Percentiles rank a stretch among this genome's conserved stretches.
These are phyloP conservation scores for Pipistrellus nathusii DNA, from an alignment of 2,797 vertebrate genomes.

Conservation along the genomic window DNA sequence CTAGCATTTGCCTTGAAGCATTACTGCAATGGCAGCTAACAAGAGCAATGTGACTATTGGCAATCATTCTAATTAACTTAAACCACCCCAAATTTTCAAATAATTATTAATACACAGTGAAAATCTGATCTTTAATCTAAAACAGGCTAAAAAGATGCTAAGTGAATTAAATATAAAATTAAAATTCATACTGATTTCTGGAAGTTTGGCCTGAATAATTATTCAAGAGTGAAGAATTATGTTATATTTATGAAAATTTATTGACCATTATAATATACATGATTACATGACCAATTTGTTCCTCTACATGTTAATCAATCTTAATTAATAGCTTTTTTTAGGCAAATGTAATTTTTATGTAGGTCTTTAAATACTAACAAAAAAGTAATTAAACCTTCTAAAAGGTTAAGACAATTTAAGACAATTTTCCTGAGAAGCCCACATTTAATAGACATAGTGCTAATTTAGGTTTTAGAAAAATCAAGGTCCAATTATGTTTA, in stretches of 20 bases:
- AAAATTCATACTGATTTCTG: slow-evolving; percentile 6
- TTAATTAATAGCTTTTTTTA: slow-evolving; percentile 10
- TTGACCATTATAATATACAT: slow-evolving; percentile 5
- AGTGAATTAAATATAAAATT: slow-evolving; percentile 62
- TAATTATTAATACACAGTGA: neutral
- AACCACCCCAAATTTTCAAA: slow-evolving; percentile 38
- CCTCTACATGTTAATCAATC: slow-evolving; percentile 10
- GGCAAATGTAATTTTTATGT: slow-evolving; percentile 47
- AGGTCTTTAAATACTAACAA: slow-evolving; percentile 26
- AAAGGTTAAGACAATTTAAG: slow-evolving; percentile 35
- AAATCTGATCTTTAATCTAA: slow-evolving; percentile 54
- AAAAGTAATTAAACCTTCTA: neutral
- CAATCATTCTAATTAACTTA: slow-evolving; percentile 47
- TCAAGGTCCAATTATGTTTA: neutral
- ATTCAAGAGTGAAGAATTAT: slow-evolving; percentile 59
- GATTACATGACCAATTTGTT: slow-evolving; percentile 45
- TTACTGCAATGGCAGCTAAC: neutral
- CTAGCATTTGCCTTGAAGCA: neutral
- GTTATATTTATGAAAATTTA: slow-evolving; percentile 63
- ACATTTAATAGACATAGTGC: neutral
- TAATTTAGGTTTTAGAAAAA: slow-evolving; percentile 51
- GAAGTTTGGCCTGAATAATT: slow-evolving; percentile 38
- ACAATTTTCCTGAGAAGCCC: neutral
- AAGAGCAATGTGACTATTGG: slow-evolving; percentile 11
- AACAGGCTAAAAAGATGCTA: slow-evolving; percentile 22